A percentile compares a stretch with the other conserved stretches of the same genome.
These are phyloP conservation scores for Ophion ellenae DNA, from an alignment of 2,888 invertebrate species.

Conservation along the genomic window DNA sequence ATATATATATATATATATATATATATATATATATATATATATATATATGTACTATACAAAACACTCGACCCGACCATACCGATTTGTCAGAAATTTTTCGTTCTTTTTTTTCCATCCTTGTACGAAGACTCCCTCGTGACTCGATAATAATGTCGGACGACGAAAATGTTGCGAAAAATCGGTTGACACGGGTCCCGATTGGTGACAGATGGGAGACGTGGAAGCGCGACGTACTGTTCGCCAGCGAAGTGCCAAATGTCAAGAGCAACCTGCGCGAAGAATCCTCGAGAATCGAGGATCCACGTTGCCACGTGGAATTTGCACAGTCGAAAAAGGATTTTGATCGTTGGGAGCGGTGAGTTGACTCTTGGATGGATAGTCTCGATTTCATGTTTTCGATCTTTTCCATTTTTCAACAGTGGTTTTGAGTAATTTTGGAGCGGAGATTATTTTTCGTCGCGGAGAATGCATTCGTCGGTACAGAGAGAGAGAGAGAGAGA, in stretches of 20 bases:
- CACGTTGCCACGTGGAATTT: conserved; percentile 10
- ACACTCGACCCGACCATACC: not conserved
- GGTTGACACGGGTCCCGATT: conserved; percentile 56
- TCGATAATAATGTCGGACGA: conserved; percentile 23
- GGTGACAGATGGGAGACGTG: conserved; percentile 65
- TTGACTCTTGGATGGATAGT: conserved; percentile 15
- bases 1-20: no score
- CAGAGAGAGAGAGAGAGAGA: no score
- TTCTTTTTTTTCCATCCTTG: not conserved
- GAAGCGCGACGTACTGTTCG: conserved; percentile 63
- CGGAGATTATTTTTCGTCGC: not conserved
- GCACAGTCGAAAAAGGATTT: conserved; percentile 26
- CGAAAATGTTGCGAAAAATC: conserved; percentile 29
- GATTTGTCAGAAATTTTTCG: not conserved
- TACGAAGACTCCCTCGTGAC: not conserved
- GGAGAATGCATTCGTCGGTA: not conserved
- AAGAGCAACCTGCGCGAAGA: conserved; percentile 37
- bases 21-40: no score
- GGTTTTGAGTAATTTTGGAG: not conserved
- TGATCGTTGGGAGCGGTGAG: conserved; percentile 57
- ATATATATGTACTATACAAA: not conserved
- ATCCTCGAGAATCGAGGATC: conserved; percentile 35
- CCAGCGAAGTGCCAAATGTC: conserved; percentile 39
- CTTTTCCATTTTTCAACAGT: not conserved
- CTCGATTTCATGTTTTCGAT: not conserved